A percentile compares a stretch with the other conserved stretches of the same genome.
These are phyloP conservation scores for Zoroaster sp. DNA, from an alignment of 53 echinoderm and acorn worm species.

Conservation along the genomic window DNA sequence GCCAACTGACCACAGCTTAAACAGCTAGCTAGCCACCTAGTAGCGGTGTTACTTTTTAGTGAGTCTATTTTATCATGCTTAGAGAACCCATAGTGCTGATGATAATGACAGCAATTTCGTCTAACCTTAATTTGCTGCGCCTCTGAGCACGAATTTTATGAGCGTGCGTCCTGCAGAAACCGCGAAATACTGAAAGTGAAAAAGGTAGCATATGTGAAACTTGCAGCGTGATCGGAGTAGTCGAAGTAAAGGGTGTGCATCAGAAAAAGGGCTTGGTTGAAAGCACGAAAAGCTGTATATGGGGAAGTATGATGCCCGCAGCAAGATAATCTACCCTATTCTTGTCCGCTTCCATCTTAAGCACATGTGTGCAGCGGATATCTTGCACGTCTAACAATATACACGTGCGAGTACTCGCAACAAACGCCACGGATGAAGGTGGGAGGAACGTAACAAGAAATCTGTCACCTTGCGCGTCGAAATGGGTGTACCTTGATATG, in stretches of 20 bases:
- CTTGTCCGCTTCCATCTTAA: conserved; percentile 56
- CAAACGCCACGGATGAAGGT: conserved; percentile 48
- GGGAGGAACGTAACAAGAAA: conserved; percentile 54
- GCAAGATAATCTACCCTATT: conserved; percentile 29
- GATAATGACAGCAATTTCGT: background rate
- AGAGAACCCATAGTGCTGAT: background rate
- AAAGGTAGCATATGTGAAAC: conserved; percentile 47
- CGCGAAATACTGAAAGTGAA: background rate
- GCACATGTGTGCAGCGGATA: conserved; percentile 61
- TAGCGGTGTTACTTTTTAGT: background rate
- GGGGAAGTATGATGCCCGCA: conserved; percentile 38
- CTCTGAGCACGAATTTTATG: background rate
- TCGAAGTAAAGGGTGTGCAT: conserved; percentile 10
- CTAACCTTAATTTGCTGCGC: background rate
- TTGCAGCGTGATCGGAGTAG: background rate
- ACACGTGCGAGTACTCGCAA: conserved; percentile 52
- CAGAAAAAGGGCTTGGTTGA: conserved; percentile 14
- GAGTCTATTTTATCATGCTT: background rate
- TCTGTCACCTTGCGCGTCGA: conserved; percentile 49
- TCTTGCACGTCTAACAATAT: conserved; percentile 53
- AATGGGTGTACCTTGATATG: conserved; percentile 41
- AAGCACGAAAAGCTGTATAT: background rate
- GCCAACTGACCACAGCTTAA: background rate
- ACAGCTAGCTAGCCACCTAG: background rate
- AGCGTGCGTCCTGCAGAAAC: background rate